Percentiles rank a stretch among this genome's conserved stretches.
Conservation (phyloP, 2,797 vertebrate genomes). For the Falco novaeseelandiae region DNA sequence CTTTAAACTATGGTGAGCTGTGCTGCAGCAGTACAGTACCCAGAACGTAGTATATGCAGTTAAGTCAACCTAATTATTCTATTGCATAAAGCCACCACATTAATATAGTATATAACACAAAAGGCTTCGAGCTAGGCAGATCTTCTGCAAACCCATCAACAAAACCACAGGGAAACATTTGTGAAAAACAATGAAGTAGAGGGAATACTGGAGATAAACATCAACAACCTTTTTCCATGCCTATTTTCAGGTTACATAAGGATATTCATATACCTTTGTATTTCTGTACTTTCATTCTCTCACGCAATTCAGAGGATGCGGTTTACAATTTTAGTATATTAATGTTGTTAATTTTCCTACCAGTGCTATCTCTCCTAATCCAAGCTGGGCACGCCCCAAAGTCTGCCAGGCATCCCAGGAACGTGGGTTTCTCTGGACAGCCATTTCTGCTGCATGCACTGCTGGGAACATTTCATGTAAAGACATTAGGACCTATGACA, state of each 20-base stretch:
- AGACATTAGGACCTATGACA: conserved; percentile 85
- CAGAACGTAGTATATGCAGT: not conserved
- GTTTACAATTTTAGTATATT: not conserved
- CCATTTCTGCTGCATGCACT: conserved; percentile 92
- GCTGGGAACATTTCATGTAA: conserved; percentile 94
- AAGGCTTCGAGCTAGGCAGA: not conserved
- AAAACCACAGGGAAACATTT: not conserved
- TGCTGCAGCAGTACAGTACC: not conserved
- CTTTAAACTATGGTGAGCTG: not conserved
- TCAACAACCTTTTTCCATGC: not conserved
- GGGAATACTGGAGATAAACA: not conserved
- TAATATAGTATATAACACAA: not conserved
- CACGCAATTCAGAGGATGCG: not conserved
- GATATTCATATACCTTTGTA: not conserved
- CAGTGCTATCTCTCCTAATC: conserved; percentile 92
- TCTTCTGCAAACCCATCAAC: not conserved
- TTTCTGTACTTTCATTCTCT: not conserved
- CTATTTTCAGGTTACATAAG: not conserved
- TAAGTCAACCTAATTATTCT: not conserved
- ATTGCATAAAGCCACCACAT: not conserved
- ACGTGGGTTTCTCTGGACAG: conserved; percentile 86
- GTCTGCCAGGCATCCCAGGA: conserved; percentile 97
- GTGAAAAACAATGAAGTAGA: not conserved
- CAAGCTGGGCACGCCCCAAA: conserved; percentile 92
- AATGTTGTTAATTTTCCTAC: conserved; percentile 72